Evolutionary conservation across 2,113 vertebrate genomes (phyloP).

Genomic region (Salvelinus fontinalis): DNA sequence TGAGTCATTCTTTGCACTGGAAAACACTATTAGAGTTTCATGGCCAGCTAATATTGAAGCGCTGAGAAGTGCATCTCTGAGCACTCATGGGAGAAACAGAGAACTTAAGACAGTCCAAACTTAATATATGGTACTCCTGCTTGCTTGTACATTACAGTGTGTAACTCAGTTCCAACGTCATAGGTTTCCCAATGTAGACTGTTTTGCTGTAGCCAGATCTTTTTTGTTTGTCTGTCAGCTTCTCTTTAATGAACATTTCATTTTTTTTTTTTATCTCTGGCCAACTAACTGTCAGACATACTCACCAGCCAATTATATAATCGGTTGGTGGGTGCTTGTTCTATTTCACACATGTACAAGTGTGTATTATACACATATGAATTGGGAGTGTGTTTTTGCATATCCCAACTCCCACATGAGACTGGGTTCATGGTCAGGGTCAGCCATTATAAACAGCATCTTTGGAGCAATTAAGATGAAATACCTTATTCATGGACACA

Average conservation of each 20-base stretch:
- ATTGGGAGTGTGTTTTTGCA: too few relatives aligned
- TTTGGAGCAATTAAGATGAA: too few relatives aligned
- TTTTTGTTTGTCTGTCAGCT: slow-evolving; percentile 21
- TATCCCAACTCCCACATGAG: too few relatives aligned
- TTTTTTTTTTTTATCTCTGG: slow-evolving; percentile 43
- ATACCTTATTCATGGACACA: too few relatives aligned
- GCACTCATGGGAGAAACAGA: background rate
- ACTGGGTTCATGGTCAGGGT: too few relatives aligned
- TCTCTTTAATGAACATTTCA: slow-evolving; percentile 42
- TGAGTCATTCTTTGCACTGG: slow-evolving; percentile 20
- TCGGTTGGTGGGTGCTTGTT: too few relatives aligned
- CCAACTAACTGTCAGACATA: slow-evolving; percentile 34
- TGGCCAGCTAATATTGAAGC: background rate
- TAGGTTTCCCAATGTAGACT: slow-evolving; percentile 14
- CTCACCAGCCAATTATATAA: slow-evolving; percentile 12
- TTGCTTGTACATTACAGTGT: background rate
- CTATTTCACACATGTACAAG: too few relatives aligned
- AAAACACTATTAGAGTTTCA: background rate
- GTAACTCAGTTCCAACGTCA: slow-evolving; percentile 11
- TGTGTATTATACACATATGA: too few relatives aligned
- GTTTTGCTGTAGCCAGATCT: slow-evolving; percentile 6
- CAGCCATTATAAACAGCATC: too few relatives aligned
- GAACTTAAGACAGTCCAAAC: background rate
- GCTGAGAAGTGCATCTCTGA: background rate
- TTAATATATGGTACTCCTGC: background rate